phyloP scores from a whole-genome alignment of 2,797 vertebrate genomes.

The Aldrovandia affinis region DNA sequence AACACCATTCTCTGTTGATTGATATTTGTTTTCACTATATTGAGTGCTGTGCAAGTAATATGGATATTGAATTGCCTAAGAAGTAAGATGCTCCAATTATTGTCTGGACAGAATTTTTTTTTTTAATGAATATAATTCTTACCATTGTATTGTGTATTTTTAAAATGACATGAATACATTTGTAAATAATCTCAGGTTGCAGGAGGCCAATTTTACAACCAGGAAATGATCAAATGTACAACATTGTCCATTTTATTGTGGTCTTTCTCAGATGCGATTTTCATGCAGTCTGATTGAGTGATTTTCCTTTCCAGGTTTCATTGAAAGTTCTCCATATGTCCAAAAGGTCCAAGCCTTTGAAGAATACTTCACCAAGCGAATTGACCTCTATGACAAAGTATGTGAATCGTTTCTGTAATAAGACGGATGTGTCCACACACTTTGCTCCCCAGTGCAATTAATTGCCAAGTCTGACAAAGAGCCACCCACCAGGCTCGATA shows the following conservation, averaged over 20 bases:
- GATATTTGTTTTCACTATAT: not conserved
- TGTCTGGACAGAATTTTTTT: not conserved
- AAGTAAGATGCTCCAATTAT: not conserved
- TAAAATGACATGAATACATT: not conserved
- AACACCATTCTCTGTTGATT: not conserved
- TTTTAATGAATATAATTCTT: not conserved
- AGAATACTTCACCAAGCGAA: constrained; percentile 83
- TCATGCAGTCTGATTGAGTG: not conserved
- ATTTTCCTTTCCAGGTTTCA: constrained; percentile 79
- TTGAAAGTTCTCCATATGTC: constrained; percentile 79
- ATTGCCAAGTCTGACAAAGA: too few relatives aligned
- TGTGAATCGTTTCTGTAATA: constrained; percentile 35
- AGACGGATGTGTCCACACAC: too few relatives aligned
- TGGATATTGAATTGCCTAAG: not conserved
- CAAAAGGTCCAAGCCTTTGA: constrained; percentile 93
- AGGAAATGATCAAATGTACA: not conserved
- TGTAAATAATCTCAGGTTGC: not conserved
- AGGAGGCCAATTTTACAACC: not conserved
- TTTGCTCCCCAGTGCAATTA: too few relatives aligned
- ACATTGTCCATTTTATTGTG: not conserved
- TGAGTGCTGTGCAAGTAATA: not conserved
- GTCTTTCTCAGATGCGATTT: not conserved
- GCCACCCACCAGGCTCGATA: too few relatives aligned
- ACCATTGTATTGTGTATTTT: not conserved
- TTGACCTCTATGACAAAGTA: constrained; percentile 95